Base-by-base conservation (phyloP, 2,888 invertebrate species). In the Caenorhabditis sinica region DNA sequence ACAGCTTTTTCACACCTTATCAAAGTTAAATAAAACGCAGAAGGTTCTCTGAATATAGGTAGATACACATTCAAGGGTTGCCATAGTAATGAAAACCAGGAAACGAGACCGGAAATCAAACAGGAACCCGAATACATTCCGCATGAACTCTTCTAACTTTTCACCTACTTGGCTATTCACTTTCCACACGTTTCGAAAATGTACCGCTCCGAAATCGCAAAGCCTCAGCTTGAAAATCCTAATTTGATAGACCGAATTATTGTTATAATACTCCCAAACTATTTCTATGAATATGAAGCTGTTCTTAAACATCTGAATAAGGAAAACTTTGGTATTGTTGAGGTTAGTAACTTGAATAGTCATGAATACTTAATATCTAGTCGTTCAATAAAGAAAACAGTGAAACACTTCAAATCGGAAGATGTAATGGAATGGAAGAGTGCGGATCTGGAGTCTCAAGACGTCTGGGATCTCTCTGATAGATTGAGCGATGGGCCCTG, bases 371-470 rank as follows among this genome's bases (percentile, higher is more conserved):
- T n/a, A 53, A 15, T 28, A 2, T 9, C 23, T 23, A 6, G 1
- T 51, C 23, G n/a, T n/a, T 23, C 13, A 11, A 13, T 36, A 23
- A 60, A 87, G 87, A 87, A 87, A 73, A 23, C 40, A 2, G 71
- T 82, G 17, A 81, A 82, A 17, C 53, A 82, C 58, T 79, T 86
- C 40, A 83, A 77, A 36, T 8, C 60, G n/a, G 80, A 82, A 15
- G 83, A 86, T 11, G 84, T 86, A 2, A 69, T 87, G 65, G 76
- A 81, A 43, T 87, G 87, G 87, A 79, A 79, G 65, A 83, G 83
- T 43, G 74, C 80, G 4, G 79, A 83, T 43, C 23, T 83, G 49
- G 83, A 83, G 56, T 71, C 74, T 11, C 79, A 83, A 36, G 83
- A 83, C 45, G 66, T 83, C 36, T 83, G 83, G 83, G 75, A 71